Evolutionary conservation across 92 coral and sea anemone species (phyloP), one percentile per base, ranked within the genome.

Genomic region (Plumapathes pennacea): DNA sequence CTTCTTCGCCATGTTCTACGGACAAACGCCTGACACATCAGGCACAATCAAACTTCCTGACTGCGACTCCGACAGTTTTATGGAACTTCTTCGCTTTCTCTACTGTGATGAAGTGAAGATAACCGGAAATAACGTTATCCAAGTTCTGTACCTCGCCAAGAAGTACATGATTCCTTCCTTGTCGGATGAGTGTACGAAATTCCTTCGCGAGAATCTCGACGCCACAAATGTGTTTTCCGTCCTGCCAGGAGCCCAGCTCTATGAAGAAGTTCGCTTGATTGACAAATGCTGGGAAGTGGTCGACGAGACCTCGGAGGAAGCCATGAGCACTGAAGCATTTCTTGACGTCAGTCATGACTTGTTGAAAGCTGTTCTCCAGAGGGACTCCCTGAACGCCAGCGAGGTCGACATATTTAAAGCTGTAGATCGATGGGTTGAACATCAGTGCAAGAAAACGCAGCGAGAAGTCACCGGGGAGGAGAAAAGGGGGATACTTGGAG

Each of bases 241-340:
- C 40, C 72, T 73, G 4, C 75, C 82, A 12, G 62, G 60, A 7
- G 75, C 86, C 4, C 46, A 65, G 60, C 72, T 72, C 39, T 64
- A 70, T 27, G 82, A 81, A 18, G 85, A 72, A 40, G 79, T 68
- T 10, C 53, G 49, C 22, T 55, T 84, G 10, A 45, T 65, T 11
- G 64, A 74, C 27, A 73, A 74, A 55, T 84, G 90, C 40, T 84
- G 90, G 85, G 57, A 84, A 37, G 69, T 67, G 30, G 54, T 78
- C 20, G 90, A 84, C 13, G 28, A 63, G 5, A 32, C 74, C 28
- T 43, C 82, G 0, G 76, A 68, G 24, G 78, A 72, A 18, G 82
- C 82, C 15, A 44, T 84, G 48, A 74, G 59, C 15, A 71, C 83
- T 8, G 41, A 70, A 10, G 72, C 61, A 25, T 76, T 76, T 42